Evolutionary conservation across 2,797 vertebrate genomes (phyloP).

Genomic region (Syncerus caffer): DNA sequence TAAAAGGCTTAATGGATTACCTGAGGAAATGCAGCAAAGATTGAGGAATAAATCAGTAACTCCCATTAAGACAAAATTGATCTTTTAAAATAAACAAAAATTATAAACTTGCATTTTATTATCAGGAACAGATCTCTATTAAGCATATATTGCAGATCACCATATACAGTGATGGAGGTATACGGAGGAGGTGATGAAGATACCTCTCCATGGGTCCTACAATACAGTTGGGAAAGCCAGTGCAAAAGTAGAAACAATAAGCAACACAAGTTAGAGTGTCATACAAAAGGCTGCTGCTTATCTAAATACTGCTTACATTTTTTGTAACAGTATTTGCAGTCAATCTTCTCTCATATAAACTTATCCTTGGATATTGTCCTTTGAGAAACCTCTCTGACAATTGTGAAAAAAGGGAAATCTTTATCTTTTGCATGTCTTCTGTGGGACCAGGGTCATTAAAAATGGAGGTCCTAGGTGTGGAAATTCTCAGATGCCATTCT

Average conservation of each 20-base stretch:
- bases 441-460: not conserved
- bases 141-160: not conserved
- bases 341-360: not conserved
- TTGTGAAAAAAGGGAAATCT: not conserved
- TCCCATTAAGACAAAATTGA: not conserved
- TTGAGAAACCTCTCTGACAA: not conserved
- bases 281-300: not conserved
- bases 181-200: not conserved
- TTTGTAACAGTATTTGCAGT: not conserved
- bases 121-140: not conserved
- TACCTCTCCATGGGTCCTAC: not conserved
- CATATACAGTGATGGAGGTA: not conserved
- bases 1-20: conserved; percentile 66
- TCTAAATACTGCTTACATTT: not conserved
- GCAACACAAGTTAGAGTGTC: not conserved
- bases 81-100: conserved; percentile 28
- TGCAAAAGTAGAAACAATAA: not conserved
- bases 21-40: conserved; percentile 3
- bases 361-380: not conserved
- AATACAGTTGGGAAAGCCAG: not conserved
- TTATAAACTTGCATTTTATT: not conserved
- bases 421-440: not conserved
- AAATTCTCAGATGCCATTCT: not conserved
- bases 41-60: conserved; percentile 44
- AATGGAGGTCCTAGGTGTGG: not conserved